These are phyloP conservation scores for Opisthograptis luteolata DNA, from an alignment of 2,888 invertebrate genomes.

Conservation along the genomic window DNA sequence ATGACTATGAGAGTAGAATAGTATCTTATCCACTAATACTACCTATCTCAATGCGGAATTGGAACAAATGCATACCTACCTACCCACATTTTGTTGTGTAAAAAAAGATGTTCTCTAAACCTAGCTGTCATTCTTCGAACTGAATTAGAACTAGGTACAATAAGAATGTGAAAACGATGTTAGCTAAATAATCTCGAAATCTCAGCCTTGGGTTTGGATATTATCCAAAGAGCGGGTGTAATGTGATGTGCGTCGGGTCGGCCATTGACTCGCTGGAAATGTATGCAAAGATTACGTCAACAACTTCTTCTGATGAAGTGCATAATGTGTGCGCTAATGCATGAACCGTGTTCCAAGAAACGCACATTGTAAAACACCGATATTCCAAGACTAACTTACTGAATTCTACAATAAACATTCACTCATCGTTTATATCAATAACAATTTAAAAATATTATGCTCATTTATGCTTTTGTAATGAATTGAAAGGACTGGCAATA, in stretches of 20 bases:
- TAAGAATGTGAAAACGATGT: conserved; percentile 12
- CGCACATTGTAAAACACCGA: neutral
- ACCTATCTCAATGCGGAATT: conserved; percentile 34
- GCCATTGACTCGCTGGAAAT: conserved; percentile 57
- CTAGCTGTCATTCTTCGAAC: conserved; percentile 8
- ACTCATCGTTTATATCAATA: too few species aligned
- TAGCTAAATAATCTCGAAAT: conserved; percentile 18
- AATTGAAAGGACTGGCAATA: too few species aligned
- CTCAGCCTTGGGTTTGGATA: conserved; percentile 43
- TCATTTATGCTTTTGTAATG: too few species aligned
- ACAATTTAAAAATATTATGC: too few species aligned
- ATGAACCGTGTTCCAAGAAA: conserved; percentile 12
- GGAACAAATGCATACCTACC: conserved; percentile 33
- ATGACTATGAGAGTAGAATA: too few species aligned
- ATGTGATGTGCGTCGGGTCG: conserved; percentile 39
- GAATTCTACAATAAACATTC: too few species aligned
- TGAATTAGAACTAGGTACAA: conserved; percentile 17
- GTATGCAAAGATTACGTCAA: conserved; percentile 41
- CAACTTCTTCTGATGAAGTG: conserved; percentile 15
- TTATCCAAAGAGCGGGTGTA: conserved; percentile 43
- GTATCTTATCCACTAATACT: too few species aligned
- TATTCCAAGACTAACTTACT: neutral
- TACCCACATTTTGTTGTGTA: neutral
- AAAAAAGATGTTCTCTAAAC: conserved; percentile 21
- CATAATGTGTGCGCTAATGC: conserved; percentile 4